A percentile compares a stretch with the other conserved stretches of the same genome.
phyloP scores from a whole-genome alignment of 1,140 invertebrate genomes.

The Penaeus chinensis region DNA sequence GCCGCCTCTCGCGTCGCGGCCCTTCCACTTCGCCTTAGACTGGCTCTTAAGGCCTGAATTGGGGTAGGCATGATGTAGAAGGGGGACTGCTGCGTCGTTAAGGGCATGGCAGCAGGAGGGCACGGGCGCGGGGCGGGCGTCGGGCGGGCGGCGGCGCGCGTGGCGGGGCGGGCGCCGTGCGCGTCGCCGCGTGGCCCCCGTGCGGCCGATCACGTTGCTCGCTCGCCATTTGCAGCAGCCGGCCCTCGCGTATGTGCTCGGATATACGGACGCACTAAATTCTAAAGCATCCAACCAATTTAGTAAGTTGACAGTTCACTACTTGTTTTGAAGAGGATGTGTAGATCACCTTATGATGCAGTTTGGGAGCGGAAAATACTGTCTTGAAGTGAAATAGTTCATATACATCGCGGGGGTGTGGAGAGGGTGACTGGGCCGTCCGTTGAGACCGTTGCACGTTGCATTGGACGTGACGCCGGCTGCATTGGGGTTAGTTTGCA shows the following conservation, averaged over 20 bases:
- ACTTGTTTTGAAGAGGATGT: slow-evolving; percentile 11
- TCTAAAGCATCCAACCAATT: slow-evolving; percentile 37
- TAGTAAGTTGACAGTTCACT: slow-evolving; percentile 51
- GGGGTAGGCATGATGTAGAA: background rate
- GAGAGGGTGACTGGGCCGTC: background rate
- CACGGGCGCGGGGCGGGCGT: no score
- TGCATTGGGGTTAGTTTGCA: background rate
- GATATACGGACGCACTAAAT: slow-evolving; percentile 40
- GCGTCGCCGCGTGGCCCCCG: slow-evolving; percentile 47
- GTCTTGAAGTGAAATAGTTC: no score
- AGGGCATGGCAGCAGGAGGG: background rate
- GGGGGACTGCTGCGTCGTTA: background rate
- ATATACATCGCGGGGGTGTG: slow-evolving; percentile 17
- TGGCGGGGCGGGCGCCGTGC: slow-evolving; percentile 34
- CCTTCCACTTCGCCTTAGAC: no score
- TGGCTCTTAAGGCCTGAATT: no score
- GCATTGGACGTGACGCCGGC: background rate
- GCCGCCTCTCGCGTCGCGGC: slow-evolving; percentile 5
- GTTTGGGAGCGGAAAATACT: background rate
- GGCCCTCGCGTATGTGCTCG: slow-evolving; percentile 46
- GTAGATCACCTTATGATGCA: slow-evolving; percentile 17
- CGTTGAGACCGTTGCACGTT: slow-evolving; percentile 32
- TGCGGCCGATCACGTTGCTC: slow-evolving; percentile 51
- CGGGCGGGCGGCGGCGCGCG: background rate
- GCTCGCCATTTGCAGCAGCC: slow-evolving; percentile 54